phyloP scores from a whole-genome alignment of 2,888 invertebrate genomes.

The Emesis russula region DNA sequence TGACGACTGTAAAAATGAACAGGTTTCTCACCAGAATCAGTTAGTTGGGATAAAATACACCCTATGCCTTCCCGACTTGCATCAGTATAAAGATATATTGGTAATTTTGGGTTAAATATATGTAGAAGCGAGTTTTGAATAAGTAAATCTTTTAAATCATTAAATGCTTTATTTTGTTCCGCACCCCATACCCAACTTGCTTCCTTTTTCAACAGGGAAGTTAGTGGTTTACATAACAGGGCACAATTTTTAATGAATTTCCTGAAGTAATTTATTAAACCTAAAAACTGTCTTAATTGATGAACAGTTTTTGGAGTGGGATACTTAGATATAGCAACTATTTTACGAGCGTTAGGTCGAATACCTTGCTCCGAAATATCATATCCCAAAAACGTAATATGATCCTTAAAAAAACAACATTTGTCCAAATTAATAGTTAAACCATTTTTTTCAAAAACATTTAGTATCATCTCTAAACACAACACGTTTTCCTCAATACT shows the following conservation, averaged over 20 bases:
- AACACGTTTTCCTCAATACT: conserved; percentile 56
- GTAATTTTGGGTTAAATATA: neutral
- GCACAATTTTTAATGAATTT: conserved; percentile 31
- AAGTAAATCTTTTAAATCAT: neutral
- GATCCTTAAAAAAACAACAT: neutral
- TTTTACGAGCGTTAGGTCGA: neutral
- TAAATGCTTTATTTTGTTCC: conserved; percentile 10
- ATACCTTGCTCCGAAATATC: neutral
- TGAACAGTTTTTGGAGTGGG: conserved; percentile 50
- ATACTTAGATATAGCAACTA: conserved; percentile 32
- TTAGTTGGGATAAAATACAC: too few relatives aligned
- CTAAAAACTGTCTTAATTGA: conserved; percentile 59
- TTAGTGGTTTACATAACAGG: conserved; percentile 44
- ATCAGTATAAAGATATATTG: too few relatives aligned
- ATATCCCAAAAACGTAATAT: neutral
- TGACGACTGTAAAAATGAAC: neutral
- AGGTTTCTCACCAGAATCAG: too few relatives aligned
- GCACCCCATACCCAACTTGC: neutral
- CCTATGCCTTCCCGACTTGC: too few relatives aligned
- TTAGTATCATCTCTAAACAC: conserved; percentile 16
- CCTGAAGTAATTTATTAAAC: conserved; percentile 35
- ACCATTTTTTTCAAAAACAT: neutral
- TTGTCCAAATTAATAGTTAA: conserved; percentile 18
- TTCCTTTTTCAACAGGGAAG: conserved; percentile 18
- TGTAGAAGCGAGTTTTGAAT: too few relatives aligned